Percentiles rank a stretch among this genome's conserved stretches.
These are phyloP conservation scores for Drosophila obscura DNA, from an alignment of 1,140 invertebrate species.

Conservation along the genomic window DNA sequence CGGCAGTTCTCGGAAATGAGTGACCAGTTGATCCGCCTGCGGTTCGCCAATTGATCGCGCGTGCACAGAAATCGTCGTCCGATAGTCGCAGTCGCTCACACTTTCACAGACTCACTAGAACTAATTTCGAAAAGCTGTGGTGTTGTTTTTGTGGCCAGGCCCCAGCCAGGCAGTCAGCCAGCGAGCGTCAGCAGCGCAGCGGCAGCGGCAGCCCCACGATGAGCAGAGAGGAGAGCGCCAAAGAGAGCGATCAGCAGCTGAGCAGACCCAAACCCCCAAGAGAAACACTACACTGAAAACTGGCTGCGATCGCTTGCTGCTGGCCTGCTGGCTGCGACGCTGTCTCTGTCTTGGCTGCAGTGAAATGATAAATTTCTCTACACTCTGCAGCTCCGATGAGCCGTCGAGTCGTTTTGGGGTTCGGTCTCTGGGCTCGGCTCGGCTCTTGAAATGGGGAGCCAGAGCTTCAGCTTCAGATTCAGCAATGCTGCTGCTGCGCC, in stretches of 20 bases:
- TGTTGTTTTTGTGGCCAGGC: conserved; percentile 79
- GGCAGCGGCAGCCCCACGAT: conserved; percentile 30
- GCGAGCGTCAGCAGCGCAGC: conserved; percentile 13
- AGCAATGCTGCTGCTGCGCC: conserved; percentile 35
- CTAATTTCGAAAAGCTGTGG: conserved; percentile 82
- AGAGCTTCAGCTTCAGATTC: conserved; percentile 13
- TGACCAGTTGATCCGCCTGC: conserved; percentile 55
- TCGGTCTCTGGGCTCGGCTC: too few species aligned
- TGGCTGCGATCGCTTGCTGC: conserved; percentile 44
- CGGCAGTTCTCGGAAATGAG: conserved; percentile 40
- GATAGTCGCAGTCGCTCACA: conserved; percentile 76
- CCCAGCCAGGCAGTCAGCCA: conserved; percentile 38
- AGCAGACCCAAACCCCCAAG: conserved; percentile 18
- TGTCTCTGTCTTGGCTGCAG: conserved; percentile 49
- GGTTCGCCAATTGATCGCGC: conserved; percentile 58
- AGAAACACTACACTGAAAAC: conserved; percentile 7
- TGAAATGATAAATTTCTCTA: conserved; percentile 82
- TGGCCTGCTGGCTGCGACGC: conserved; percentile 25
- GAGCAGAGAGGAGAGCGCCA: conserved; percentile 46
- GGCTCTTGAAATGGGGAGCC: too few species aligned
- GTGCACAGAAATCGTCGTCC: conserved; percentile 48
- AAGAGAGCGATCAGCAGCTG: conserved; percentile 35
- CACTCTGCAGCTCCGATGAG: conserved; percentile 57
- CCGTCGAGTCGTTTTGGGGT: too few species aligned
- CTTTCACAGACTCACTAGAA: conserved; percentile 83